Evolutionary conservation across 2,113 vertebrate genomes (phyloP).

Genomic region (Serilophus lunatus): DNA sequence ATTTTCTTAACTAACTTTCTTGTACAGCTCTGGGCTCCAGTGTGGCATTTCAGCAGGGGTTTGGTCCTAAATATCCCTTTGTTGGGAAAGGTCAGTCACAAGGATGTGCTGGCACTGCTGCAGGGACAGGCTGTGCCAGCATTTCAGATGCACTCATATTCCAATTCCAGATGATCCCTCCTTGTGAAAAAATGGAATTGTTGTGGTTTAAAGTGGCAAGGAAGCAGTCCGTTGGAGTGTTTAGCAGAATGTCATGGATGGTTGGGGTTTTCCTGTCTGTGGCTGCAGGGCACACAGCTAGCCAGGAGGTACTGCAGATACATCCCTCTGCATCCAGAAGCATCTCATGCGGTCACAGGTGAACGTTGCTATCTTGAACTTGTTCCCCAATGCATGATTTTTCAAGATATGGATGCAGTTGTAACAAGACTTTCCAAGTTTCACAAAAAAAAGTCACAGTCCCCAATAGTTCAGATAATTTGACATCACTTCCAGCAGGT

Average conservation of each 20-base stretch:
- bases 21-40: neutral
- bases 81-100: constrained; percentile 30
- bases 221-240: neutral
- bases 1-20: neutral
- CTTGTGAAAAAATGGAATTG: neutral
- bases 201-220: neutral
- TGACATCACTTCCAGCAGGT: neutral
- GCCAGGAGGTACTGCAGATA: neutral
- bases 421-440: neutral
- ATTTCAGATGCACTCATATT: neutral
- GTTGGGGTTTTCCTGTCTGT: neutral
- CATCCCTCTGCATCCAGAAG: rapidly evolving
- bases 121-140: neutral
- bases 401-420: neutral
- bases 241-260: neutral
- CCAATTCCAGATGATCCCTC: neutral
- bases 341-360: neutral
- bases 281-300: neutral
- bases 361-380: neutral
- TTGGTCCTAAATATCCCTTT: constrained; percentile 6
- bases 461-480: neutral
- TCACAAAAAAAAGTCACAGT: neutral
- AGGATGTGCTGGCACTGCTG: neutral
- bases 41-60: neutral
- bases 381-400: neutral